Evolutionary conservation across 2,797 vertebrate genomes (phyloP).

Genomic region (Rhodeus uyekii): DNA sequence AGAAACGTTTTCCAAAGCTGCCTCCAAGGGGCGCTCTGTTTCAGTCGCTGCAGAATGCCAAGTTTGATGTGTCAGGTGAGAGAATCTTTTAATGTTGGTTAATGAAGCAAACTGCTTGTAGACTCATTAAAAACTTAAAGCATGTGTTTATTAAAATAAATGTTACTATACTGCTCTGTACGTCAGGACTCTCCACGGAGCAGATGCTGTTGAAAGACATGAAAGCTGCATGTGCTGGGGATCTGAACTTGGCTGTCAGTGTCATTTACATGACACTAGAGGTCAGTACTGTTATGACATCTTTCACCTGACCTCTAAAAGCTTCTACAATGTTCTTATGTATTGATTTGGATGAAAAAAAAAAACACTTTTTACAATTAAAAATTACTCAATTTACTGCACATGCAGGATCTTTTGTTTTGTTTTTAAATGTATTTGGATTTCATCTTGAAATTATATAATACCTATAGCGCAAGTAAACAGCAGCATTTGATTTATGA

Average conservation of each 20-base stretch:
- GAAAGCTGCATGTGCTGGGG: slow-evolving; percentile 75
- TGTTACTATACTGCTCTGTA: neutral
- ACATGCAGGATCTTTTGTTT: neutral
- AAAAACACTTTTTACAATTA: too few relatives aligned
- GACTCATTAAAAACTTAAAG: neutral
- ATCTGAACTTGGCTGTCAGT: slow-evolving; percentile 75
- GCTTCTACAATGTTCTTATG: neutral
- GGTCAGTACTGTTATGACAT: slow-evolving; percentile 68
- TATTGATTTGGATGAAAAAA: neutral
- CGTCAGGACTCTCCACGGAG: slow-evolving; percentile 83
- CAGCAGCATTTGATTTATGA: neutral
- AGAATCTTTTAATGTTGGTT: neutral
- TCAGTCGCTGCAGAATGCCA: slow-evolving; percentile 82
- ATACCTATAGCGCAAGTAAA: neutral
- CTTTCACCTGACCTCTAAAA: neutral
- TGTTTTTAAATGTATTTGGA: neutral
- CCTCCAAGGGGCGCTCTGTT: slow-evolving; percentile 80
- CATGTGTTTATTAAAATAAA: neutral
- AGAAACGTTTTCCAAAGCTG: slow-evolving; percentile 81
- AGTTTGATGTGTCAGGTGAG: slow-evolving; percentile 89
- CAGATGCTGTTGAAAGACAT: slow-evolving; percentile 94
- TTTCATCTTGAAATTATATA: neutral
- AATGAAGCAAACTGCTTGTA: neutral
- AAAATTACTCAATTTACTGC: too few relatives aligned
- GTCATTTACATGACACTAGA: slow-evolving; percentile 83